Evolutionary conservation across 2,113 vertebrate species (phyloP).

Genomic region (Rhodinocichla rosea): DNA sequence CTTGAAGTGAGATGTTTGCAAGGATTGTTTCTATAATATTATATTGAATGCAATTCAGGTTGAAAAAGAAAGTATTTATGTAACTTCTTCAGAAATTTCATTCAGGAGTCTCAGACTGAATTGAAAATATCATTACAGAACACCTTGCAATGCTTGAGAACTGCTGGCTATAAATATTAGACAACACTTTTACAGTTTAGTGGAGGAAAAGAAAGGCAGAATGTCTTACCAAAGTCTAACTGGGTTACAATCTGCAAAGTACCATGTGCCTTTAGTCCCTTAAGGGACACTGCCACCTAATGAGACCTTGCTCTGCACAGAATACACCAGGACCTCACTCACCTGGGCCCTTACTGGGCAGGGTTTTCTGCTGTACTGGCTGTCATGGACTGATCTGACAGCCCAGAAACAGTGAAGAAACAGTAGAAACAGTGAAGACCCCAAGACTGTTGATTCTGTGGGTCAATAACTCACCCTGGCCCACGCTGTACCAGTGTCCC

Average conservation of each 20-base stretch:
- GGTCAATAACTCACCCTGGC: background rate
- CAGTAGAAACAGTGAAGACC: background rate
- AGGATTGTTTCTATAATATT: background rate
- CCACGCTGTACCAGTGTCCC: fast-evolving
- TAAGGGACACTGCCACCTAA: background rate
- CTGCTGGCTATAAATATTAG: background rate
- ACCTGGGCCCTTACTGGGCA: background rate
- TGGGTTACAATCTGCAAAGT: background rate
- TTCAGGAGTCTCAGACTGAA: background rate
- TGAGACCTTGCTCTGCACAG: background rate
- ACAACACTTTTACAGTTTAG: background rate
- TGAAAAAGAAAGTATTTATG: background rate
- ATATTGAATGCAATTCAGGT: background rate
- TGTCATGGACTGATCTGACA: background rate
- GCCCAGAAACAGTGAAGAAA: background rate
- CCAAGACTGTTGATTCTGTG: background rate
- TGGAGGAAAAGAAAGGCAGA: background rate
- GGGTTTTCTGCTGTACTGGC: background rate
- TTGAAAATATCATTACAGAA: background rate
- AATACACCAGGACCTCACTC: background rate
- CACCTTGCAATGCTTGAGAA: background rate
- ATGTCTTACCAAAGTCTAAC: background rate
- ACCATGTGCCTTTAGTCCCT: background rate
- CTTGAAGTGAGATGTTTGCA: background rate
- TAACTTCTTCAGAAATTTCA: background rate